phyloP scores from a whole-genome alignment of 2,888 invertebrate genomes.

The Timema podura region DNA sequence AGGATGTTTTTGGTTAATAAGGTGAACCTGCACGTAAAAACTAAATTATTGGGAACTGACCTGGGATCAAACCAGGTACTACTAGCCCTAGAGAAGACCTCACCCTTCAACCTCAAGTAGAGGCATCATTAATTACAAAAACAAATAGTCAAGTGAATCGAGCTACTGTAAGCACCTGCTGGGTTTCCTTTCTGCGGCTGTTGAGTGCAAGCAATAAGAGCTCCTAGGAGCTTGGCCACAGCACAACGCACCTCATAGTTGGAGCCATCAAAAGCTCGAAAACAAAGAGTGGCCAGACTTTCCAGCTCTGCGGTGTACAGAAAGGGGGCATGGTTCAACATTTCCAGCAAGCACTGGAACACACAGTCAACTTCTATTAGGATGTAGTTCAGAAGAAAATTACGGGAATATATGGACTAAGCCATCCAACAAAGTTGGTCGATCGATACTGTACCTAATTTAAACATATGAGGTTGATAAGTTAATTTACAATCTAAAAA shows the following conservation, averaged over 20 bases:
- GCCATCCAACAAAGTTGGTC: too few relatives aligned
- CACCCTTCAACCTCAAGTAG: too few relatives aligned
- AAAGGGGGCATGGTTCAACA: slow-evolving; percentile 82
- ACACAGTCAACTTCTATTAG: neutral
- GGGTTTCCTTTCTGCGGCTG: slow-evolving; percentile 57
- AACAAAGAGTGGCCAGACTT: slow-evolving; percentile 84
- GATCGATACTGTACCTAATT: too few relatives aligned
- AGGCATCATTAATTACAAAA: too few relatives aligned
- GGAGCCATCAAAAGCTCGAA: slow-evolving; percentile 86
- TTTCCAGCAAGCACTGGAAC: slow-evolving; percentile 74
- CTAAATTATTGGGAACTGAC: too few relatives aligned
- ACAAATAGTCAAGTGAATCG: too few relatives aligned
- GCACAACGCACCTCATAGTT: slow-evolving; percentile 90
- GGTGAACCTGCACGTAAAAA: too few relatives aligned
- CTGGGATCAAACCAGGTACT: too few relatives aligned
- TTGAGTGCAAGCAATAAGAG: slow-evolving; percentile 81
- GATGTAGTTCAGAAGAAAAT: neutral
- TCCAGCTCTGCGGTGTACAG: slow-evolving; percentile 87
- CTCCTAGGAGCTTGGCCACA: slow-evolving; percentile 87
- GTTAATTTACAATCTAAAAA: too few relatives aligned
- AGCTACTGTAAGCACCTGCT: slow-evolving; percentile 40
- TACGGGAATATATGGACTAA: neutral
- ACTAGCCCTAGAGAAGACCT: too few relatives aligned
- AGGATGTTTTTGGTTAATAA: too few relatives aligned
- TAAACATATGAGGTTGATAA: too few relatives aligned